Evolutionary conservation across 1,140 invertebrate genomes (phyloP), one percentile per base, ranked within the genome.

Genomic region (Drosophila nasuta): DNA sequence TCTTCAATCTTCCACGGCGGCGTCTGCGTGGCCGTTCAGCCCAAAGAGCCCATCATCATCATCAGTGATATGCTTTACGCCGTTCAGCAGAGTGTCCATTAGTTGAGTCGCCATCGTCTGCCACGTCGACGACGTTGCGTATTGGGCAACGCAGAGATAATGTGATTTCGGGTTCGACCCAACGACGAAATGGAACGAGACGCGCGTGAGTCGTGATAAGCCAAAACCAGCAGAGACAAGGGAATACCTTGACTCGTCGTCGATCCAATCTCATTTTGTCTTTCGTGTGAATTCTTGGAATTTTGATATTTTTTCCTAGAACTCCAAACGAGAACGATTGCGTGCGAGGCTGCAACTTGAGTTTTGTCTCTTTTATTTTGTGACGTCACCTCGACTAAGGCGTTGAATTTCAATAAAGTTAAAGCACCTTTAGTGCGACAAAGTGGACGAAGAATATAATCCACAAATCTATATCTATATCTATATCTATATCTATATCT

Each of bases 261-360:
- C 46, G 63, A 51, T 41, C 67, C 81, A 85, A 81, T 88, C 82
- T 76, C 87, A 75, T 82, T 91, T 88, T 85, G 85, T 88, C 73
- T 88, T 75, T 38, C 82, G 85, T 88, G 83, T 88, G 83, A 88
- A 82, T 91, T 91, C 91, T 80, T 75, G 86, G 91, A 92, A 92
- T 91, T 91, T 92, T 57, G 80, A 82, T 86, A 87, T 71, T 67
- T 89, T 91, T 91, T 91, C 91, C 91, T 92, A 91, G 91, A 92
- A 92, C 67, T 80, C 68, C 46, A 64, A 38, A 10, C 7, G 46
- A 60, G 20, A 25, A 69, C 7, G 46, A 60, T 48, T 68, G 13
- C 66, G 67, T 74, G 49, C 49, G 20, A 57, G 49, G 20, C 20
- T 38, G 30, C 13, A 15, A 10, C 48, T 63, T 25, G 33, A 38